phyloP scores from a whole-genome alignment of 2,113 vertebrate genomes.

The Asarcornis scutulata region DNA sequence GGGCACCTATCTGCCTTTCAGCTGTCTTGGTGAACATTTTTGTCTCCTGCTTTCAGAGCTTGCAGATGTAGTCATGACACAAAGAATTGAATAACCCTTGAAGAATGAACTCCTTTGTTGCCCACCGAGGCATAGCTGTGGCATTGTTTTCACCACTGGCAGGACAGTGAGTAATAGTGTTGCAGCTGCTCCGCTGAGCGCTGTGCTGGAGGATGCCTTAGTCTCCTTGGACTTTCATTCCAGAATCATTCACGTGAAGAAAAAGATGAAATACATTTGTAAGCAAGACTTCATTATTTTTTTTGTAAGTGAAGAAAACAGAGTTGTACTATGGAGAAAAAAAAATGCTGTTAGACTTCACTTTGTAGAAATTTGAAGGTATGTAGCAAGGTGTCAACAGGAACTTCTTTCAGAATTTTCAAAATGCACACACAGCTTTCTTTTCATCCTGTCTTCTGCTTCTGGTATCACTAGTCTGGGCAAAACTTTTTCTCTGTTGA shows the following conservation, averaged over 20 bases:
- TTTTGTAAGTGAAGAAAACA: neutral
- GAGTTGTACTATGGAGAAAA: neutral
- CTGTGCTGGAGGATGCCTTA: constrained; percentile 8
- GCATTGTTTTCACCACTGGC: constrained; percentile 48
- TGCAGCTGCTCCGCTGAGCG: constrained; percentile 40
- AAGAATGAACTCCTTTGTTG: constrained; percentile 55
- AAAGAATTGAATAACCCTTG: constrained; percentile 36
- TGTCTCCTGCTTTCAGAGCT: neutral
- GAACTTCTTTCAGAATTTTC: neutral
- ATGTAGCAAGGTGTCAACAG: neutral
- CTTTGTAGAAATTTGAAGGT: neutral
- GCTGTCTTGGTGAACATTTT: constrained; percentile 21
- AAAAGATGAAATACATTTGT: constrained; percentile 58
- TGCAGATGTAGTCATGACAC: constrained; percentile 7
- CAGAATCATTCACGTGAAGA: neutral
- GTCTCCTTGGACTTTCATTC: constrained; percentile 44
- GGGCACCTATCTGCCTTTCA: neutral
- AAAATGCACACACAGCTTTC: neutral
- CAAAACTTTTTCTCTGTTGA: neutral
- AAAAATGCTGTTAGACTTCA: neutral
- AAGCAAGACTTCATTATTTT: constrained; percentile 40
- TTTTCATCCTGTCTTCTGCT: neutral
- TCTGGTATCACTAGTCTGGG: constrained; percentile 10
- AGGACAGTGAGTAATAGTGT: constrained; percentile 50
- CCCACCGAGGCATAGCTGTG: constrained; percentile 58